Conservation (phyloP, 2,797 vertebrate genomes). For the Monodelphis domestica region DNA sequence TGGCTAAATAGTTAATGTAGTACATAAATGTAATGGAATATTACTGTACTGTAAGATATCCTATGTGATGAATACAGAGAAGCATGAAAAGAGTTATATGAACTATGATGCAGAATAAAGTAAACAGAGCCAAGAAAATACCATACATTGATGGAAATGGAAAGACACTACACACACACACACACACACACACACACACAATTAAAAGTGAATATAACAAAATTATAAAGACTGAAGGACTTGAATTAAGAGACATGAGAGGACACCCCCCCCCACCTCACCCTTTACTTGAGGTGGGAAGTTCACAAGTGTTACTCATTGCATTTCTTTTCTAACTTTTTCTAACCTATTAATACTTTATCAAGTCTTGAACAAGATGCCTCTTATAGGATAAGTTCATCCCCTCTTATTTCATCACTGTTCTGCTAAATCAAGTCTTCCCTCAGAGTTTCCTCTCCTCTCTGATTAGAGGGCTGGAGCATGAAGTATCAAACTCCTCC, state of each 20-base stretch:
- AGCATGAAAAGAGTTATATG: neutral
- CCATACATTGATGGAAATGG: neutral
- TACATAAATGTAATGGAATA: neutral
- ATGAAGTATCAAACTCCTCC: too few relatives aligned
- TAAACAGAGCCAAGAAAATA: neutral
- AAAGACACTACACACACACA: neutral
- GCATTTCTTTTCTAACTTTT: neutral
- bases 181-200: neutral
- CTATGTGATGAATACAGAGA: neutral
- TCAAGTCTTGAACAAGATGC: too few relatives aligned
- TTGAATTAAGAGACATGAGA: neutral
- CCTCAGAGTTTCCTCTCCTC: too few relatives aligned
- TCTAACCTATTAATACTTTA: neutral
- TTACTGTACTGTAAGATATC: neutral
- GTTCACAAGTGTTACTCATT: neutral
- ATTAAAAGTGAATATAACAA: neutral
- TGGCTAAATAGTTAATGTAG: neutral
- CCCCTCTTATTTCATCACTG: too few relatives aligned
- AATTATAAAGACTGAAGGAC: neutral
- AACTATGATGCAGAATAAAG: neutral
- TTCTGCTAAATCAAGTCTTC: too few relatives aligned
- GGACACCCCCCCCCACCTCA: neutral
- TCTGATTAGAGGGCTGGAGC: too few relatives aligned
- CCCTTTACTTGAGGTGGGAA: neutral
- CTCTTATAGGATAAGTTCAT: too few relatives aligned